Evolutionary conservation across 2,888 invertebrate species (phyloP), one percentile per base, ranked within the genome.

Genomic region (Rhingia campestris): DNA sequence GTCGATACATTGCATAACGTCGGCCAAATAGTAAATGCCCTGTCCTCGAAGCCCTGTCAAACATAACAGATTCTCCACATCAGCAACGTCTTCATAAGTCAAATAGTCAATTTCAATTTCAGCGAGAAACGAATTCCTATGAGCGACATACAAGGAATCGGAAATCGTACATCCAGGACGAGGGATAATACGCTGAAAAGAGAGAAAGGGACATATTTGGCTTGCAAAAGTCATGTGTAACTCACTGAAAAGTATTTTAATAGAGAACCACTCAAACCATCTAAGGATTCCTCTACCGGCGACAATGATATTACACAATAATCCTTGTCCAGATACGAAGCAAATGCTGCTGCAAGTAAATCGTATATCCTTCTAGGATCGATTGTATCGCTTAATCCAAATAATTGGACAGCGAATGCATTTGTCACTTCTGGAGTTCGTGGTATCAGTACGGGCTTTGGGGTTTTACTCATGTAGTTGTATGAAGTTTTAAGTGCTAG

Each of bases 271-370:
- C 84, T 85, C 6, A 49, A n/a, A 0, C 82, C 32, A 0, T 80
- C 54, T 0, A 86, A 72, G 7, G 86, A 85, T 4, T 75, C 66
- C 4, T 72, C 56, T 1, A 64, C 66, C 1, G 81, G 67, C 6
- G 87, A 80, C 4, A 90, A 45, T 1, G 88, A 79, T 2, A 91
- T 74, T 7, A 91, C 79, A 10, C 90, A 90, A 61, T 88, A 95
- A 56, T 96, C 95, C 33, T 92, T 92, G 4, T 93, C 91, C 1
- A 94, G 94, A 90, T 93, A 95, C 47, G 94, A 92, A 87, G 95
- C 94, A 89, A 95, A 96, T 0, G 94, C 93, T 0, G 94, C 94
- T 86, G 93, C 93, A 10, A 96, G 89, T 59, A 95, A 92, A 86
- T 94, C 93, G 58, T 91, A 92, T 0, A 92, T 89, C 77, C 91